Conservation (phyloP, 2,797 vertebrate genomes). For the Hemibagrus guttatus region DNA sequence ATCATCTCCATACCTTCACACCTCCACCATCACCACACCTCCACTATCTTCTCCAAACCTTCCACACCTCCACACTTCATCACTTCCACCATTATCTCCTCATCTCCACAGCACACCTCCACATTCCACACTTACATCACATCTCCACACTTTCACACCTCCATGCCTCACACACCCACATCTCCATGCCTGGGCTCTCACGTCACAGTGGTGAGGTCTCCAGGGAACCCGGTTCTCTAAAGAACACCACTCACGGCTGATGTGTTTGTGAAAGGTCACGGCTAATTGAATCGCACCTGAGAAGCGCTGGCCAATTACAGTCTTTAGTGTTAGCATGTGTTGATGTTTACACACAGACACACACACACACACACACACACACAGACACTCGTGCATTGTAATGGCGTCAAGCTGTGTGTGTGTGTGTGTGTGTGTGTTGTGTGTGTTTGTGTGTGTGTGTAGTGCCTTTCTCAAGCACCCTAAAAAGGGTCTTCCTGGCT, state of each 20-base stretch:
- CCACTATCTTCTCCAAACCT: not conserved
- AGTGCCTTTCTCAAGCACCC: too few relatives aligned
- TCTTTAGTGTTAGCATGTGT: constrained; percentile 14
- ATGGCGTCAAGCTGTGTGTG: constrained; percentile 6
- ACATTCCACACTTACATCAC: not conserved
- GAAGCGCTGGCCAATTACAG: constrained; percentile 3
- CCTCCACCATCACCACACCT: not conserved
- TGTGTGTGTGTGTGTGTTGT: not conserved
- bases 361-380: constrained; percentile 18
- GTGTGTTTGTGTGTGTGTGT: not conserved
- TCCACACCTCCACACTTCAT: not conserved
- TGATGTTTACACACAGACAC: not conserved
- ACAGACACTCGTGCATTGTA: not conserved
- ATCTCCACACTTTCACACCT: not conserved
- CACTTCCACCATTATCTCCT: not conserved
- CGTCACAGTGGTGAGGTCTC: not conserved
- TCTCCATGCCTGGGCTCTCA: not conserved
- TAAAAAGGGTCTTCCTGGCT: too few relatives aligned
- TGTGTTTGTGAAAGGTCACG: constrained; percentile 4
- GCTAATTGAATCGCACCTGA: not conserved
- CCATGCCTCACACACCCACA: not conserved
- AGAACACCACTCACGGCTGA: not conserved
- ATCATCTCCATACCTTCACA: not conserved
- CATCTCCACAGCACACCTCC: not conserved
- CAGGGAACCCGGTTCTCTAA: not conserved